phyloP scores from a whole-genome alignment of 2,888 invertebrate genomes.

The Volucella inanis region DNA sequence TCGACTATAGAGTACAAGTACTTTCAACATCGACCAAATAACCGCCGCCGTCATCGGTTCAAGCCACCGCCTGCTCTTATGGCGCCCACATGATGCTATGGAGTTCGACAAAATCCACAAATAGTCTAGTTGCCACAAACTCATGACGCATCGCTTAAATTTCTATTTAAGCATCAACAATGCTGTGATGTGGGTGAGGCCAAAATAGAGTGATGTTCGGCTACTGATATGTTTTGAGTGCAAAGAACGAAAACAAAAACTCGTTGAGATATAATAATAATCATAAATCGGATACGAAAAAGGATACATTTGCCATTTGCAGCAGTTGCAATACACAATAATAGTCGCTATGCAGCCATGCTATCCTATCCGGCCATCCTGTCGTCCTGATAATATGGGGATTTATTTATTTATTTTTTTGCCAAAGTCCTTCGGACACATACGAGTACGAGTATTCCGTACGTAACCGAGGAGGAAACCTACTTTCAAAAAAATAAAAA shows the following conservation, averaged over 20 bases:
- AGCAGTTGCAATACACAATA: slow-evolving; percentile 65
- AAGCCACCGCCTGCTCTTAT: slow-evolving; percentile 65
- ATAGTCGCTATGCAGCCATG: slow-evolving; percentile 44
- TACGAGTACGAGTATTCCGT: background rate
- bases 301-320: slow-evolving; percentile 63
- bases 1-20: background rate
- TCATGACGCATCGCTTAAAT: slow-evolving; percentile 62
- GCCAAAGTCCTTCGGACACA: background rate
- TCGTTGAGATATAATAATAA: slow-evolving; percentile 56
- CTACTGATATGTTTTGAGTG: background rate
- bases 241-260: slow-evolving; percentile 18
- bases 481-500: slow-evolving; percentile 36
- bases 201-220: background rate
- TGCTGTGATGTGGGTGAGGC: slow-evolving; percentile 11
- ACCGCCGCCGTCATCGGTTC: slow-evolving; percentile 20
- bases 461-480: slow-evolving; percentile 35
- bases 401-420: slow-evolving; percentile 39
- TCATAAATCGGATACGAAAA: slow-evolving; percentile 51
- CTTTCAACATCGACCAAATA: slow-evolving; percentile 3
- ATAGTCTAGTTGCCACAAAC: slow-evolving; percentile 41
- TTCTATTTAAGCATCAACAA: slow-evolving; percentile 66
- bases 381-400: slow-evolving; percentile 46
- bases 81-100: slow-evolving; percentile 31
- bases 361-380: too few relatives aligned
- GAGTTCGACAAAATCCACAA: slow-evolving; percentile 7